A percentile compares a stretch with the other conserved stretches of the same genome.
Conservation (phyloP, 2,113 vertebrate genomes). For the Saccopteryx bilineata region DNA sequence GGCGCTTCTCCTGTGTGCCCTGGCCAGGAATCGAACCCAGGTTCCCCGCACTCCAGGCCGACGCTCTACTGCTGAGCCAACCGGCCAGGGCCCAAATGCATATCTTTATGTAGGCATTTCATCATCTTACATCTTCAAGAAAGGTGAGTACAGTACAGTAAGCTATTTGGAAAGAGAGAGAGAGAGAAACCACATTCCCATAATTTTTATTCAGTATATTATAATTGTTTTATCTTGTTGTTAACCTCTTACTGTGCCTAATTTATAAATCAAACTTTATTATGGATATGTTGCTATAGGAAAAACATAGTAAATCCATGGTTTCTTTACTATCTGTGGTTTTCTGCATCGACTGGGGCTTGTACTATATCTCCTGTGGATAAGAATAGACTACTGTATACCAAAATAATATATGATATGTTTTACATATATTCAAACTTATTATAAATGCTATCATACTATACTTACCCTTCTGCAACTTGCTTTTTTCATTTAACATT, state of each 20-base stretch:
- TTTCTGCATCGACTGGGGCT: too few species aligned
- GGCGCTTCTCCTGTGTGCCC: too few species aligned
- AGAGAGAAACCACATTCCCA: neutral
- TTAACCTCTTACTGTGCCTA: neutral
- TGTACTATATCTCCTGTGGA: too few species aligned
- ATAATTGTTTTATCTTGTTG: neutral
- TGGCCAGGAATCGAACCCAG: too few species aligned
- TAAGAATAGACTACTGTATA: neutral
- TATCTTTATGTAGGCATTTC: neutral
- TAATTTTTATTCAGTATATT: neutral
- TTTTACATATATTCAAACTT: neutral
- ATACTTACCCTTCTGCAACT: neutral
- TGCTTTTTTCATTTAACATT: neutral
- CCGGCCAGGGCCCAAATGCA: too few species aligned
- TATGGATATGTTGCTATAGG: too few species aligned
- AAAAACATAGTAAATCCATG: too few species aligned
- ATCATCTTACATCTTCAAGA: neutral
- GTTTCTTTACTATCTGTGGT: neutral
- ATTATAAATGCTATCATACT: neutral
- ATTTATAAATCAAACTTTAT: too few species aligned
- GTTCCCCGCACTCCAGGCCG: too few species aligned
- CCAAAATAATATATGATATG: neutral
- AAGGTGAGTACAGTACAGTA: neutral
- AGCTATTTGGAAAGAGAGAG: neutral
- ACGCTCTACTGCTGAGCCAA: too few species aligned